Conservation (phyloP, 2,113 vertebrate genomes). For the Carassius carassius region DNA sequence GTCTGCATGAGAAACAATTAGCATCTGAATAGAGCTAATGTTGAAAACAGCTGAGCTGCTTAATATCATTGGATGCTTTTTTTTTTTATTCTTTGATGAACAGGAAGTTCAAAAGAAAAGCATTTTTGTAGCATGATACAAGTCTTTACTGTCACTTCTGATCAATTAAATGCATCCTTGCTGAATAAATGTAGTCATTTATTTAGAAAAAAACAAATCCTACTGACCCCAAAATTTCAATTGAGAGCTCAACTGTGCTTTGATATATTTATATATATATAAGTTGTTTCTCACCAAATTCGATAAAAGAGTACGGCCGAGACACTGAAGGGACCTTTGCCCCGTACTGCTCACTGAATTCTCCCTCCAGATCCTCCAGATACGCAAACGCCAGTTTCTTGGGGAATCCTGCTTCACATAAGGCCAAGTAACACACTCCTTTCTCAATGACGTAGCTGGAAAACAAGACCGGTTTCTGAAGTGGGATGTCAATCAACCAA, state of each 20-base stretch:
- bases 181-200: neutral
- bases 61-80: neutral
- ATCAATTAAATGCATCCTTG: neutral
- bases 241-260: neutral
- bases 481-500: neutral
- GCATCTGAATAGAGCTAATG: too few relatives aligned
- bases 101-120: neutral
- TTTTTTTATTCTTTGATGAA: neutral
- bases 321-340: conserved; percentile 95
- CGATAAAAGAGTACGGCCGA: conserved; percentile 97
- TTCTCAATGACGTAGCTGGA: conserved; percentile 93
- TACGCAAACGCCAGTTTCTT: conserved; percentile 97
- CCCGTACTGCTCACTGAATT: conserved; percentile 96
- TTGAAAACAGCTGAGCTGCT: neutral
- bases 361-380: conserved; percentile 92
- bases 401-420: conserved; percentile 92
- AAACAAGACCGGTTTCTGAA: neutral
- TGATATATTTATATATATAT: neutral
- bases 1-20: too few relatives aligned
- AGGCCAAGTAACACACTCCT: conserved; percentile 92
- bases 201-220: neutral
- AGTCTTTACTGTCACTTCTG: neutral
- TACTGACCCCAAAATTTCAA: neutral
- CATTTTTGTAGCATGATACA: neutral
- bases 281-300: conserved; percentile 83